phyloP scores from a whole-genome alignment of 2,113 vertebrate species.

The Athene cunicularia region DNA sequence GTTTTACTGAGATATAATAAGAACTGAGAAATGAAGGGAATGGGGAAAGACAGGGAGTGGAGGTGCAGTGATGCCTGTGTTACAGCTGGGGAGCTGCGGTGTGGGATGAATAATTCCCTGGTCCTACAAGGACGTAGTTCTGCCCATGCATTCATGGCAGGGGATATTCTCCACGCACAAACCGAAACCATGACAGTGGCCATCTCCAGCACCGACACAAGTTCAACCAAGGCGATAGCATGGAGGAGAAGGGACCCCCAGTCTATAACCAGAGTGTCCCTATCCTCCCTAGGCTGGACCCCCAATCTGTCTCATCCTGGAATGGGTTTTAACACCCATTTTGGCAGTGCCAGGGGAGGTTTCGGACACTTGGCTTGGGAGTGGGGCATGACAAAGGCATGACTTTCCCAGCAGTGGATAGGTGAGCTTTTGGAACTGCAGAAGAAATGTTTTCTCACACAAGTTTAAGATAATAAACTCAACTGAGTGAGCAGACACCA shows the following conservation, averaged over 20 bases:
- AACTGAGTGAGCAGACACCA: constrained; percentile 64
- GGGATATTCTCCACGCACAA: background rate
- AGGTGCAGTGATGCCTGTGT: background rate
- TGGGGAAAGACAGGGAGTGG: background rate
- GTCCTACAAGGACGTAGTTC: background rate
- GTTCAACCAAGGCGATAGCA: background rate
- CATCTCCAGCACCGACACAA: background rate
- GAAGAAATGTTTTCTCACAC: constrained; percentile 43
- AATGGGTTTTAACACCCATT: background rate
- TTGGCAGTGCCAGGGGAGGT: accelerated
- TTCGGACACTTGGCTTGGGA: background rate
- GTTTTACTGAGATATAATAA: background rate
- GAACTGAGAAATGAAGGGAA: background rate
- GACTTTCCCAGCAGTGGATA: background rate
- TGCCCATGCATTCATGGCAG: accelerated
- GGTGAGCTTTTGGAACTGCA: constrained; percentile 20
- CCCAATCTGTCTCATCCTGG: background rate
- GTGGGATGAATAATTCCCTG: background rate
- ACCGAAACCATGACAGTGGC: background rate
- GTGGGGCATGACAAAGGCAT: background rate
- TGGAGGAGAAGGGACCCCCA: background rate
- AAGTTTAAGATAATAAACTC: constrained; percentile 77
- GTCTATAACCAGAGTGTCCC: background rate
- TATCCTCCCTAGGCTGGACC: background rate
- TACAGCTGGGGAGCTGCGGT: background rate